Percentiles rank a stretch among this genome's conserved stretches.
Evolutionary conservation across 2,113 vertebrate genomes (phyloP).

Genomic region (Sialia sialis): DNA sequence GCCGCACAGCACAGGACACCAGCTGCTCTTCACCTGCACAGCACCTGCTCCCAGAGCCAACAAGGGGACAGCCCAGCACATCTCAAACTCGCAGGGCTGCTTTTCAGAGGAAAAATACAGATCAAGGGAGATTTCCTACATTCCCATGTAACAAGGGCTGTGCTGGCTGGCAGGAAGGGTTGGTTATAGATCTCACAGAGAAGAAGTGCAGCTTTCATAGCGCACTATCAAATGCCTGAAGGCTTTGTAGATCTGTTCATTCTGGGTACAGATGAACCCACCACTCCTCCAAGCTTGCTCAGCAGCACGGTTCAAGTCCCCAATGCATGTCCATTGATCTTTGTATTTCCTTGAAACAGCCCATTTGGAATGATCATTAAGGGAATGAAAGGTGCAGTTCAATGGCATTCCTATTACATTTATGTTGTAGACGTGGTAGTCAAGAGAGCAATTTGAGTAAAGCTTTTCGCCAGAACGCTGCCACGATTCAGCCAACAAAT

Average conservation of each 20-base stretch:
- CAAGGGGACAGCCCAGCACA: not conserved
- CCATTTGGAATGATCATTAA: constrained; percentile 91
- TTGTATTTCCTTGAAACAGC: constrained; percentile 72
- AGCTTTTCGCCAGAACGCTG: constrained; percentile 73
- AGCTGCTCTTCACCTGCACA: not conserved
- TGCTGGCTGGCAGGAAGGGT: not conserved
- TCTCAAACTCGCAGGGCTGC: not conserved
- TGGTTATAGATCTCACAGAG: not conserved
- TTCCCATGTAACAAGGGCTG: not conserved
- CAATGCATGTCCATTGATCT: constrained; percentile 83
- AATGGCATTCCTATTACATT: constrained; percentile 65
- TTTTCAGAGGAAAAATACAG: not conserved
- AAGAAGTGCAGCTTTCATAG: constrained; percentile 74
- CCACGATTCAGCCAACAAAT: constrained; percentile 89
- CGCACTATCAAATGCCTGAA: constrained; percentile 75
- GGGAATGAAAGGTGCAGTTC: constrained; percentile 73
- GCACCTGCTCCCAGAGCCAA: not conserved
- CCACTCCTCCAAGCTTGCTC: constrained; percentile 83
- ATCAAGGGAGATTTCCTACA: not conserved
- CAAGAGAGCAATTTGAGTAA: constrained; percentile 90
- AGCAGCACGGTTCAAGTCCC: constrained; percentile 85
- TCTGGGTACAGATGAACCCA: constrained; percentile 84
- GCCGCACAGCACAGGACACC: not conserved
- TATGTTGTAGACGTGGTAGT: constrained; percentile 84
- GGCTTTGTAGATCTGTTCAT: constrained; percentile 77